Base-by-base conservation (phyloP, 2,888 invertebrate genomes). In the Cosmia trapezina region DNA sequence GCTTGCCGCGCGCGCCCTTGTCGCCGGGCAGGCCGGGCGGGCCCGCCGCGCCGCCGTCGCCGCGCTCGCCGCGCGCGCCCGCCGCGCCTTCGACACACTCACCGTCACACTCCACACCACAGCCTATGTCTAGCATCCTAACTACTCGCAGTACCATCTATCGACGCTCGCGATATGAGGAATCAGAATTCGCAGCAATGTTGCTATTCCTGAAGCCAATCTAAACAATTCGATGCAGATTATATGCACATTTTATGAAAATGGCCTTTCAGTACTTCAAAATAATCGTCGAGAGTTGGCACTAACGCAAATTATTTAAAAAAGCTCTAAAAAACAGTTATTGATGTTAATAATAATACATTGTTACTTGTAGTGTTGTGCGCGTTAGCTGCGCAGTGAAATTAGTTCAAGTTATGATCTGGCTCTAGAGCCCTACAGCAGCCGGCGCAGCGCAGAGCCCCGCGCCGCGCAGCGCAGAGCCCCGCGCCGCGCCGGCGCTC, bases 1-100 rank as follows among this genome's bases (percentile, higher is more conserved):
- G 97, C 94, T 98, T 98, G 93, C 99, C 99, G 92, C 99, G 97
- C 87, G 98, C 97, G 93, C 99, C 99, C 95, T 98, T 98, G 94
- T 98, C 98, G 87, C 99, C 99, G 89, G 97, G 96, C 88, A 96
- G 96, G 89, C 98, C 98, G 88, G 97, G 97, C 85, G 97, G 97
- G 88, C 98, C 98, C 83, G 97, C 96, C 85, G 97, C 98, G 89
- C 98, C 98, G 86, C 97, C 89, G 90, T 98, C 98, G 91, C 98
- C 98, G 93, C 98, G 98, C 94, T 98, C 98, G 93, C 98, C 98
- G 93, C 97, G 97, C 87, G 96, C 96, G 68, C 97, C 97, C 88
- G 96, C 96, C 87, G 96, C 89, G 93, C 97, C 96, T 97, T 96
- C 89, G 65, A 85, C 96, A 90, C 91, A 92, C 88, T 88, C 88